Evolutionary conservation across 1,140 invertebrate genomes (phyloP), one percentile per base, ranked within the genome.

Genomic region (Trichogramma pretiosum): DNA sequence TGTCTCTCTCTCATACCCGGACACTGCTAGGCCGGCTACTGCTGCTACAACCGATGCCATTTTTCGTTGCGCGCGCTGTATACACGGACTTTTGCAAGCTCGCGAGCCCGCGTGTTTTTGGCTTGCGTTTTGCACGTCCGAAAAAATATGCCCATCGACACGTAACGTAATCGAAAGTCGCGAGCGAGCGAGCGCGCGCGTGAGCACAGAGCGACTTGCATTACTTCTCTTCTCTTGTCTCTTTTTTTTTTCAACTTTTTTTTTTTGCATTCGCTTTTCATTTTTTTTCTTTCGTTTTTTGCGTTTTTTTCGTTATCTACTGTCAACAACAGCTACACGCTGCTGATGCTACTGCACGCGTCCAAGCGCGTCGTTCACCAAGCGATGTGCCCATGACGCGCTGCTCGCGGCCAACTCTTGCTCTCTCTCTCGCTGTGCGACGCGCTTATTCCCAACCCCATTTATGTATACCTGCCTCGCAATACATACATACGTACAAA

Each of bases 141-240:
- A 65, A 67, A 67, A 68, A 67, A 67, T 66, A 67, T 63, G 63
- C 52, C 53, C 61, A 61, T 47, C 56, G 62, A 58, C 53, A 63
- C 63, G 63, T 67, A 50, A 57, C 50, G 54, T 58, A 65, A 65
- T 65, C 57, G 58, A 48, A n/a, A n/a, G n/a, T n/a, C n/a, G n/a
- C n/a, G n/a, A n/a, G n/a, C n/a, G n/a, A n/a, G n/a, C n/a, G n/a
- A n/a, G n/a, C n/a, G n/a, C n/a, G n/a, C n/a, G n/a, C n/a, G n/a
- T n/a, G n/a, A n/a, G n/a, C n/a, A n/a, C n/a, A n/a, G n/a, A 56
- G 55, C 51, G 35, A 38, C 44, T 24, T 19, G 22, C 33, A 8
- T 40, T 22, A 40, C 45, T 24, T 47, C 23, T 46, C 30, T 26
- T n/a, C 28, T 45, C 18, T 50, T 22, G 19, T n/a, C 24, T 38